Conservation (phyloP, 2,797 vertebrate species). For the Lagodon rhomboides region DNA sequence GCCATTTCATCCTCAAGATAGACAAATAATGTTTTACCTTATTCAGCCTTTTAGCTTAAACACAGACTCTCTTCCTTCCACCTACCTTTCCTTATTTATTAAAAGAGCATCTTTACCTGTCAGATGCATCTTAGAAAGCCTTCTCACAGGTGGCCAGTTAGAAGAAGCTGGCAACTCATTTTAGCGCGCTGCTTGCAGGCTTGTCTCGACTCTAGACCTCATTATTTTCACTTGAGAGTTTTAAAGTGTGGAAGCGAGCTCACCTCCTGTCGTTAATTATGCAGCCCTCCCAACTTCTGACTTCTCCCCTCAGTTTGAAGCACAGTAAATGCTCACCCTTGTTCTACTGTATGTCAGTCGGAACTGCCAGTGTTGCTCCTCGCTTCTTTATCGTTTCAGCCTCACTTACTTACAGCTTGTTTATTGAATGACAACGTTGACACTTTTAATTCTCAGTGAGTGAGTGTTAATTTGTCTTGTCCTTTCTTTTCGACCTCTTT, state of each 20-base stretch:
- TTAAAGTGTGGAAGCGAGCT: background rate
- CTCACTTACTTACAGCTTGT: background rate
- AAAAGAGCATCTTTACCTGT: conserved; percentile 9
- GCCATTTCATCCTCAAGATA: background rate
- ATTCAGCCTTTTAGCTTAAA: background rate
- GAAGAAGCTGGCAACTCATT: background rate
- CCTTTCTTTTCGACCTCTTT: background rate
- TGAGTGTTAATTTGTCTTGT: conserved; percentile 14
- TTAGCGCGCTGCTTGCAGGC: background rate
- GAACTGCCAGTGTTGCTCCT: background rate
- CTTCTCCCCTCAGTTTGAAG: conserved; percentile 24
- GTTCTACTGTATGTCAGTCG: background rate
- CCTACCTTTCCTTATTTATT: background rate
- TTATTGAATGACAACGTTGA: background rate
- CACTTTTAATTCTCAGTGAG: background rate
- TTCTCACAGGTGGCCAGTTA: conserved; percentile 11
- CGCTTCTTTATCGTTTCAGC: background rate
- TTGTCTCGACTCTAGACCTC: conserved; percentile 3
- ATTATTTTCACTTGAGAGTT: conserved; percentile 26
- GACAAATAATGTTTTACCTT: too few species aligned
- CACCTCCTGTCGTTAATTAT: conserved; percentile 38
- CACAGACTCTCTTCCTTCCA: background rate
- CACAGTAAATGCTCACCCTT: background rate
- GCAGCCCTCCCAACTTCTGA: conserved; percentile 20
- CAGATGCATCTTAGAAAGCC: background rate